Percentiles rank a stretch among this genome's conserved stretches.
phyloP scores from a whole-genome alignment of 2,113 vertebrate species.

The Pachycephala philippinensis region DNA sequence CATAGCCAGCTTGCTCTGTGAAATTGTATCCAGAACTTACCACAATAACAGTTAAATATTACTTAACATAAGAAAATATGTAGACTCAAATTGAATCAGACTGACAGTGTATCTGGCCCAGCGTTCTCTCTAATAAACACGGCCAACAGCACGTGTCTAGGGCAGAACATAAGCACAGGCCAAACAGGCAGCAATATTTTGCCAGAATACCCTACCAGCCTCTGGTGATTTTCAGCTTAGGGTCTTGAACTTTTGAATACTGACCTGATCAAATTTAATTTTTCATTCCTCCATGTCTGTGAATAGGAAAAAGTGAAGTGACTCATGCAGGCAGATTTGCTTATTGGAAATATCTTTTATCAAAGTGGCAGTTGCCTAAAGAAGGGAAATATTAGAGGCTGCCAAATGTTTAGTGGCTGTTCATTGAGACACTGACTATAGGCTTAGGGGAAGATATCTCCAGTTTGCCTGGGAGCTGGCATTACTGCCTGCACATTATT shows the following conservation, averaged over 20 bases:
- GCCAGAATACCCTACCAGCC: background rate
- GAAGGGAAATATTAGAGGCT: background rate
- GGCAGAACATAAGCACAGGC: background rate
- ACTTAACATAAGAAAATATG: background rate
- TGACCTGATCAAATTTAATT: background rate
- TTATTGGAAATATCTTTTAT: background rate
- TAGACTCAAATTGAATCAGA: background rate
- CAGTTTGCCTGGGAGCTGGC: background rate
- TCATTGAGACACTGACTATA: background rate
- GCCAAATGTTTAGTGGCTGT: slow-evolving; percentile 26
- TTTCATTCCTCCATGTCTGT: background rate
- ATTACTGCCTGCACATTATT: background rate
- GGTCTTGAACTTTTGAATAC: background rate
- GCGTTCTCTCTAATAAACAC: background rate
- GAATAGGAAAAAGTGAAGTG: background rate
- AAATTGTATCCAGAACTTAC: background rate
- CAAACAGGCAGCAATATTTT: background rate
- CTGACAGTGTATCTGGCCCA: background rate
- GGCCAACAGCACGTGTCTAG: background rate
- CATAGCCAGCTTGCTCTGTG: background rate
- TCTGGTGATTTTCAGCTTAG: background rate
- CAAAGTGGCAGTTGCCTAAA: background rate
- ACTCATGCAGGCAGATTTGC: background rate
- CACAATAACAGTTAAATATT: background rate
- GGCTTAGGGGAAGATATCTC: background rate